Conservation (phyloP, 1,140 invertebrate genomes). For the Octopus bimaculoides region DNA sequence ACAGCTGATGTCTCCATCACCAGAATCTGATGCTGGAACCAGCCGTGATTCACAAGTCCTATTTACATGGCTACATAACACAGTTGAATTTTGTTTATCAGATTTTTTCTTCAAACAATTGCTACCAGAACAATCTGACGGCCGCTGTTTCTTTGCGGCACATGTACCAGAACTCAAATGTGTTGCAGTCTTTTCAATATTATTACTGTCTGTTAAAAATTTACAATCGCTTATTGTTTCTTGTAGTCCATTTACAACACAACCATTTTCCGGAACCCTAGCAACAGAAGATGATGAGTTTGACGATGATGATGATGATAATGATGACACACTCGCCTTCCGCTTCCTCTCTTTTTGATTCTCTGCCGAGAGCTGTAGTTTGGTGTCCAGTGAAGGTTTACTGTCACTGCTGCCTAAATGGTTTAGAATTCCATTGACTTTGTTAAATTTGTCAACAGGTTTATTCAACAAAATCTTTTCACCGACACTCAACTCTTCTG, state of each 20-base stretch:
- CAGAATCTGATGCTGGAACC: conserved; percentile 36
- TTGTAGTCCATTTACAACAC: conserved; percentile 14
- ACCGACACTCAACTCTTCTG: background rate
- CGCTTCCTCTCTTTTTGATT: background rate
- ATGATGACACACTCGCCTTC: background rate
- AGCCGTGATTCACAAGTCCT: conserved; percentile 26
- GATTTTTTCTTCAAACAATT: conserved; percentile 4
- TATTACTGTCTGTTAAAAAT: conserved; percentile 11
- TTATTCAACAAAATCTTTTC: conserved; percentile 16
- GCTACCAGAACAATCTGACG: background rate
- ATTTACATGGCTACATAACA: conserved; percentile 12
- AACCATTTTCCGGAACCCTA: conserved; percentile 14
- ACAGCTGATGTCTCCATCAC: conserved; percentile 44
- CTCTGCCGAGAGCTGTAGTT: conserved; percentile 1
- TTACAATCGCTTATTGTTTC: conserved; percentile 7
- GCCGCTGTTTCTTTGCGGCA: background rate
- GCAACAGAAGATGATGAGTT: conserved; percentile 3
- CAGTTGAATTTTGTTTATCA: conserved; percentile 5
- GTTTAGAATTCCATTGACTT: conserved; percentile 32
- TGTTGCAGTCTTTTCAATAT: conserved; percentile 14
- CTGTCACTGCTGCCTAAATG: conserved; percentile 29
- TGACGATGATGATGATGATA: background rate
- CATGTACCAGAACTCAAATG: background rate
- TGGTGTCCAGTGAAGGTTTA: background rate
- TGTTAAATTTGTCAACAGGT: conserved; percentile 24